phyloP scores from a whole-genome alignment of 2,113 vertebrate species.

The Eurypyga helias region DNA sequence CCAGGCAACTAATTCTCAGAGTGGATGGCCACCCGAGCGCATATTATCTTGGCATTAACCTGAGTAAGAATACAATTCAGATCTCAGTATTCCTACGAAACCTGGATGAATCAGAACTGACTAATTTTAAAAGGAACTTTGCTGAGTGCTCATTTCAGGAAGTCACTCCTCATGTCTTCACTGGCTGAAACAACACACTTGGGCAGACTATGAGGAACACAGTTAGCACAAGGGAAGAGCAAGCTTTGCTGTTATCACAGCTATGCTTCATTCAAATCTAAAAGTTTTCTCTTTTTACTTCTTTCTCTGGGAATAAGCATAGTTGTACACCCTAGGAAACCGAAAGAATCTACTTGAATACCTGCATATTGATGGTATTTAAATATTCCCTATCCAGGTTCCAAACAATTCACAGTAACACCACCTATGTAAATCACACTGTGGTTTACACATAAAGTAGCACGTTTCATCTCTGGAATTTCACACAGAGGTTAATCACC shows the following conservation, averaged over 20 bases:
- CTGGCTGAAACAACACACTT: not conserved
- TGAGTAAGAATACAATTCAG: not conserved
- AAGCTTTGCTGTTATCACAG: not conserved
- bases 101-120: not conserved
- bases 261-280: not conserved
- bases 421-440: not conserved
- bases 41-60: accelerated
- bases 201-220: not conserved
- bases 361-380: not conserved
- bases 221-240: not conserved
- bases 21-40: not conserved
- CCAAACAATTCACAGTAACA: not conserved
- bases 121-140: not conserved
- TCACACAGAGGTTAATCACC: not conserved
- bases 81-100: not conserved
- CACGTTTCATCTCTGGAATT: not conserved
- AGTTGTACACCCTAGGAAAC: not conserved
- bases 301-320: not conserved
- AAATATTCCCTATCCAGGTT: not conserved
- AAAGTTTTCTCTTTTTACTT: not conserved
- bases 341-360: not conserved
- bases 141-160: not conserved
- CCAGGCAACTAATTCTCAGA: not conserved
- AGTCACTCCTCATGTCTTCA: not conserved
- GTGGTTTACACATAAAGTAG: not conserved